Evolutionary conservation across 2,797 vertebrate genomes (phyloP).

Genomic region (Lateolabrax maculatus): DNA sequence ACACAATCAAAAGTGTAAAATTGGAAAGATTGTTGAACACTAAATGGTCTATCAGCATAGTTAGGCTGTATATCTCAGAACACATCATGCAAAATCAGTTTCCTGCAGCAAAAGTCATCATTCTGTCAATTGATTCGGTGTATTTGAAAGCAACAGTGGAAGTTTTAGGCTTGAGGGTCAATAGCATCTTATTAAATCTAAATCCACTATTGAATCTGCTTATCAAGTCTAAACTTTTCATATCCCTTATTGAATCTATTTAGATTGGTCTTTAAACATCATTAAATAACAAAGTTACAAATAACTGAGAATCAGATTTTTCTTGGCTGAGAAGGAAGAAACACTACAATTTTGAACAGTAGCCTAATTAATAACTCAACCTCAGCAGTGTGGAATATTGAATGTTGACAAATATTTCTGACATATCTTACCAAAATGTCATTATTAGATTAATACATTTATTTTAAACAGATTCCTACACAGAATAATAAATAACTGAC

Average conservation of each 20-base stretch:
- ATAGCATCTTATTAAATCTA: constrained; percentile 10
- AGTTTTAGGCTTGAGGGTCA: background rate
- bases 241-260: background rate
- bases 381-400: background rate
- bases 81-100: background rate
- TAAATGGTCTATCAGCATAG: constrained; percentile 19
- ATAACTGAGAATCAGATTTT: background rate
- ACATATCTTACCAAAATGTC: background rate
- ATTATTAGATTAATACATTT: background rate
- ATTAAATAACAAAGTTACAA: background rate
- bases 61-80: background rate
- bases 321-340: background rate
- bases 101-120: constrained; percentile 1
- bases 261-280: background rate
- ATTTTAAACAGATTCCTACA: background rate
- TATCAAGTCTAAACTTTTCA: background rate
- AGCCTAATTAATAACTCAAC: background rate
- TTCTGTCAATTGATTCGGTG: background rate
- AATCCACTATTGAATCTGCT: background rate
- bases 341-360: background rate
- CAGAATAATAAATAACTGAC: background rate
- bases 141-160: background rate
- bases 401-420: background rate
- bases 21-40: constrained; percentile 24
- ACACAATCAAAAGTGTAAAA: constrained; percentile 47